phyloP scores from a whole-genome alignment of 1,140 invertebrate genomes.

The Nasonia vitripennis region DNA sequence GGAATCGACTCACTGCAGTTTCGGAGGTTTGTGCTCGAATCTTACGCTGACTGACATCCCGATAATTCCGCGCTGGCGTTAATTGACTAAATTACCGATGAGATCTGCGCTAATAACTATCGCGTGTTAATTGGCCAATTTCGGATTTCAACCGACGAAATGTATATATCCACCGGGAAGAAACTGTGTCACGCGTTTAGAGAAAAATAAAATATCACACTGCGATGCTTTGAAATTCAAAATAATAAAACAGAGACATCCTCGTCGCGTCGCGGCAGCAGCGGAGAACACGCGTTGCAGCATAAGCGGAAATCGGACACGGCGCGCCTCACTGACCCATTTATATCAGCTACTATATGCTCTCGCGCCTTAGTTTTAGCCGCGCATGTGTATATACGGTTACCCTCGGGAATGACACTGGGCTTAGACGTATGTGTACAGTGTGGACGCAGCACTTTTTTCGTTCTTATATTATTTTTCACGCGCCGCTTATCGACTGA shows the following conservation, averaged over 20 bases:
- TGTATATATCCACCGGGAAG: background rate
- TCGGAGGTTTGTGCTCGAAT: background rate
- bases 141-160: no score
- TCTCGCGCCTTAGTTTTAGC: conserved; percentile 56
- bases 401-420: background rate
- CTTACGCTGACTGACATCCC: background rate
- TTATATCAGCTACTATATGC: conserved; percentile 57
- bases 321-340: conserved; percentile 59
- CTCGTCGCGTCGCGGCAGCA: background rate
- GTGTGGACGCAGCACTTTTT: background rate
- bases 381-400: background rate
- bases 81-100: conserved; percentile 14
- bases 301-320: conserved; percentile 60
- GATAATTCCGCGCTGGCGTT: conserved; percentile 6
- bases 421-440: background rate
- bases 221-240: background rate
- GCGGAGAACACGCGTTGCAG: background rate
- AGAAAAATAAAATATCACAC: background rate
- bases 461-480: background rate
- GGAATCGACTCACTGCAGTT: background rate
- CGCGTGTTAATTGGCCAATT: background rate
- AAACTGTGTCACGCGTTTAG: background rate
- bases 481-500: background rate
- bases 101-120: background rate
- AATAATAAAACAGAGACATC: background rate